Percentiles rank a stretch among this genome's conserved stretches.
phyloP scores from a whole-genome alignment of 2,888 invertebrate species.

The Pammene aurita region DNA sequence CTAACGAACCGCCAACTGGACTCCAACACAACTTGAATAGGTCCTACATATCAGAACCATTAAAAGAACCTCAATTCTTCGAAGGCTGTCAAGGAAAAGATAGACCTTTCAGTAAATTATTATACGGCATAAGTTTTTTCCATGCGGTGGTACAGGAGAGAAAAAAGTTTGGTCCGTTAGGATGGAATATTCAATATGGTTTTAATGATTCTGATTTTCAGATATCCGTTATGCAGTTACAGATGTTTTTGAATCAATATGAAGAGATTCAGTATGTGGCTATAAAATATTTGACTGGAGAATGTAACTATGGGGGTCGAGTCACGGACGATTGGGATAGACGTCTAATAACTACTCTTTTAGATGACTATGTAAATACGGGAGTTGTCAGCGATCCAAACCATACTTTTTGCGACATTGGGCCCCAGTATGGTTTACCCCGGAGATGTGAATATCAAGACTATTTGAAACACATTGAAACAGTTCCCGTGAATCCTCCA shows the following conservation, averaged over 20 bases:
- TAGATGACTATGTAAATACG: constrained; percentile 88
- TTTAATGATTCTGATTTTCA: constrained; percentile 94
- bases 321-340: constrained; percentile 95
- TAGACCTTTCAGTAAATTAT: constrained; percentile 89
- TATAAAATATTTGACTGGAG: constrained; percentile 93
- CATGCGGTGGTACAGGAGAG: constrained; percentile 93
- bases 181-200: constrained; percentile 93
- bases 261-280: constrained; percentile 92
- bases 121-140: constrained; percentile 92
- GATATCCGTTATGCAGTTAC: constrained; percentile 91
- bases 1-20: constrained; percentile 95
- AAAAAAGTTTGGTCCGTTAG: constrained; percentile 91
- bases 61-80: constrained; percentile 92
- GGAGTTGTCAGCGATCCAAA: constrained; percentile 85
- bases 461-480: constrained; percentile 89
- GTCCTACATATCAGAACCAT: constrained; percentile 93
- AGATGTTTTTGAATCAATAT: constrained; percentile 92
- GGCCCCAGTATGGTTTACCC: constrained; percentile 87
- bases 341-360: constrained; percentile 88
- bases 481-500: constrained; percentile 88
- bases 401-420: constrained; percentile 84
- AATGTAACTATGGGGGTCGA: constrained; percentile 95
- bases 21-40: constrained; percentile 92
- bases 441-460: constrained; percentile 88
- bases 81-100: constrained; percentile 90